Conservation (phyloP, 2,797 vertebrate genomes). For the Euphonia xanthogaster region DNA sequence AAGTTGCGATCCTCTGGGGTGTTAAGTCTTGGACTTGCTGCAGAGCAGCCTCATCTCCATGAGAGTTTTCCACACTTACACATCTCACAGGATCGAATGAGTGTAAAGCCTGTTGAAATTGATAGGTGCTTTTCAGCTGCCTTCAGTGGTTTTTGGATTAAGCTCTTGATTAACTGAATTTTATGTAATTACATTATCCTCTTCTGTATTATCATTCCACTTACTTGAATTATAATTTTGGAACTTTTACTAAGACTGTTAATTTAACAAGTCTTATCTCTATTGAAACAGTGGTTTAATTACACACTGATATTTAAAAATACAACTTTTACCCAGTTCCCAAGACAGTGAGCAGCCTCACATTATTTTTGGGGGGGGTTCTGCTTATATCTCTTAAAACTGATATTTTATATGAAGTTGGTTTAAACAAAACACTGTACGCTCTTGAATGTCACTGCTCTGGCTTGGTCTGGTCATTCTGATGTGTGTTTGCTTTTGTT, state of each 20-base stretch:
- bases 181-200: background rate
- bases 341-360: background rate
- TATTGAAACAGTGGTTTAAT: background rate
- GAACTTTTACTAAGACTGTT: background rate
- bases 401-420: background rate
- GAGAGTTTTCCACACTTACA: background rate
- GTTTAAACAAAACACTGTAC: background rate
- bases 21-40: background rate
- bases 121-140: constrained; percentile 1
- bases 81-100: background rate
- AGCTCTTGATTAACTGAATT: background rate
- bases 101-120: constrained; percentile 12
- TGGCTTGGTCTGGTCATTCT: background rate
- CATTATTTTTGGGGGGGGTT: background rate
- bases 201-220: background rate
- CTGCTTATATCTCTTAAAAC: background rate
- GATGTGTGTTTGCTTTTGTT: background rate
- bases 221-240: background rate
- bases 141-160: background rate
- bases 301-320: background rate
- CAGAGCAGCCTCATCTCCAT: background rate
- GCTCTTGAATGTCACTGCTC: background rate
- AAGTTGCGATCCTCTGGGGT: constrained; percentile 5
- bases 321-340: background rate
- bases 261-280: background rate